Evolutionary conservation across 2,888 invertebrate genomes (phyloP), one percentile per base, ranked within the genome.

Genomic region (Drosophila peninsularis): DNA sequence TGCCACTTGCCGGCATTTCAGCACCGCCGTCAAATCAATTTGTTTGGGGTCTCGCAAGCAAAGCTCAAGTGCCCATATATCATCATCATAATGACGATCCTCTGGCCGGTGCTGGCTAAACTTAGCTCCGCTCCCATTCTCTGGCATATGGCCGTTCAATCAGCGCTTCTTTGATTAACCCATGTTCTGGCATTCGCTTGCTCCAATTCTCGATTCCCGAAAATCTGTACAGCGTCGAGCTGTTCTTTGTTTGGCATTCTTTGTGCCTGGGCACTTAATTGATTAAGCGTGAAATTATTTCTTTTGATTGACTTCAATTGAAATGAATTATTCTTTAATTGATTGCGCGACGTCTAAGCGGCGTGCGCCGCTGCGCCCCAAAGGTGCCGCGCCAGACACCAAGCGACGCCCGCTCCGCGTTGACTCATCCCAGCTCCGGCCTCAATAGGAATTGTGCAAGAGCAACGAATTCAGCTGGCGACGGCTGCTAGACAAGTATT

Each of bases 211-310:
- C 30, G 21, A 19, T 39, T 62, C 30, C 62, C 47, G 7, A 65
- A 57, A 65, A 65, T 65, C 65, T 65, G 14, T 36, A 54, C 47
- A 17, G 21, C 17, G n/a, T 53, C 24, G 34, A 13, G 32, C 6
- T 17, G 11, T 30, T 27, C 30, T 19, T 60, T 55, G 71, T 58
- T 71, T 62, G 45, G 34, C 56, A 19, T 52, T 60, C 21, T 56
- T 42, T 58, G 54, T 66, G 71, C 32, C 45, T 39, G 45, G 17
- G 17, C 53, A 71, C 83, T 75, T 80, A 80, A 87, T 85, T 89
- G 89, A 89, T 90, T 90, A 84, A 89, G 87, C 89, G 87, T 90
- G 86, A 88, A 88, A 88, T 89, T 83, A 89, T 87, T 88, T 78
- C 80, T 89, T 82, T 89, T 88, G 87, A 88, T 88, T 88, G 90